phyloP scores from a whole-genome alignment of 2,113 vertebrate genomes.

The Donacobius atricapilla region DNA sequence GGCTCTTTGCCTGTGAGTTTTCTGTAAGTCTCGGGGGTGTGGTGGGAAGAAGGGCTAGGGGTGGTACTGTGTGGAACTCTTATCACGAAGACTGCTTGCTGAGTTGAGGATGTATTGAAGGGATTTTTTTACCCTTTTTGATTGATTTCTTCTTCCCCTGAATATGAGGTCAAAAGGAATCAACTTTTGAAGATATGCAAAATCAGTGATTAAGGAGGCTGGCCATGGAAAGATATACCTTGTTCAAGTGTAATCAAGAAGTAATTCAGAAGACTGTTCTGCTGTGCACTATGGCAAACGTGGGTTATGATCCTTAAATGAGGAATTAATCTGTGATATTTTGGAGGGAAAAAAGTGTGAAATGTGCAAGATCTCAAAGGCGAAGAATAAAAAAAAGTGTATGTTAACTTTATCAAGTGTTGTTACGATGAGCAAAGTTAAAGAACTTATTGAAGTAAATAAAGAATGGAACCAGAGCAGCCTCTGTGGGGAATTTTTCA shows the following conservation, averaged over 20 bases:
- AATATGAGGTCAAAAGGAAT: neutral
- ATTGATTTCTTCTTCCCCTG: neutral
- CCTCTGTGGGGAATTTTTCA: neutral
- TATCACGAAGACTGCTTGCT: neutral
- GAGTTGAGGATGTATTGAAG: neutral
- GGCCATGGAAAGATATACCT: neutral
- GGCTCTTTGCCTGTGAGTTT: neutral
- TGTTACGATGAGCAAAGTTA: neutral
- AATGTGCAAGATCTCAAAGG: neutral
- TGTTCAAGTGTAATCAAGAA: neutral
- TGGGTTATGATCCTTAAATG: neutral
- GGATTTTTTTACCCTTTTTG: neutral
- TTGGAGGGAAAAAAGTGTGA: neutral
- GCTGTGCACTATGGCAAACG: neutral
- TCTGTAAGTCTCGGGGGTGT: rapidly evolving
- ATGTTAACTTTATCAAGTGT: neutral
- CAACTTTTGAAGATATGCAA: neutral
- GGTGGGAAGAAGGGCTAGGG: rapidly evolving
- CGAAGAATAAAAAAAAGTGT: neutral
- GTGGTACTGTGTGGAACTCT: neutral
- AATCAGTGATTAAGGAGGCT: neutral
- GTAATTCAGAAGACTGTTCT: neutral
- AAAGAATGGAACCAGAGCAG: neutral
- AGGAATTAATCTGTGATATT: neutral
- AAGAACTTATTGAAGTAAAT: neutral